Conservation (phyloP, 35 echinoderm and acorn worm species). For the Diadema setosum region DNA sequence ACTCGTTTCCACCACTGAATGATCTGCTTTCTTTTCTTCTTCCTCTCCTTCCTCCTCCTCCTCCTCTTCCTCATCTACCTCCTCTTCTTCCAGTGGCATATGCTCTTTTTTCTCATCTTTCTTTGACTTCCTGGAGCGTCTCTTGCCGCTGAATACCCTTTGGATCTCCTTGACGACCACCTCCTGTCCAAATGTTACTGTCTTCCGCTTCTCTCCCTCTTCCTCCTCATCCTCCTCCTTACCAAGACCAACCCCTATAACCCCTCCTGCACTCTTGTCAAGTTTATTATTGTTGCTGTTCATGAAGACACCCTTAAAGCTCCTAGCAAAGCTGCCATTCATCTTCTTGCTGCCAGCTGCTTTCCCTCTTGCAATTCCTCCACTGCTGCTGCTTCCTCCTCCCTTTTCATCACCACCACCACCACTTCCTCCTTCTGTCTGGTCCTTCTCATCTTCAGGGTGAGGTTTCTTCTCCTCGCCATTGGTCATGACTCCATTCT, state of each 20-base stretch:
- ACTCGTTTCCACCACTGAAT: no score
- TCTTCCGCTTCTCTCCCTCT: neutral
- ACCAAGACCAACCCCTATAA: neutral
- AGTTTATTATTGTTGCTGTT: constrained; percentile 15
- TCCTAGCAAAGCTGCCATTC: neutral
- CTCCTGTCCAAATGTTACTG: constrained; percentile 1
- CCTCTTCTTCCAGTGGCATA: neutral
- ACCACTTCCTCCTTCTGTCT: neutral
- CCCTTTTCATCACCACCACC: neutral
- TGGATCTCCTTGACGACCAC: neutral
- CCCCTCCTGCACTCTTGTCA: neutral
- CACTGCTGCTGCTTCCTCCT: neutral
- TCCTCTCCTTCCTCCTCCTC: neutral
- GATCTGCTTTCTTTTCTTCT: neutral
- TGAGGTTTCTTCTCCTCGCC: neutral
- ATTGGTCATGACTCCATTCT: neutral
- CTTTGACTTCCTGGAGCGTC: neutral
- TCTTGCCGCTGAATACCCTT: neutral
- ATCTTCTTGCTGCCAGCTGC: no score
- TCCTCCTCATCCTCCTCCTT: neutral
- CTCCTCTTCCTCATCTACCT: neutral
- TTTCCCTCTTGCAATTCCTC: neutral
- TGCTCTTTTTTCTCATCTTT: neutral
- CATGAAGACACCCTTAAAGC: neutral
- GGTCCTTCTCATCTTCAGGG: neutral